Conservation (phyloP, 2,888 invertebrate genomes). For the Ectropis crepuscularia region DNA sequence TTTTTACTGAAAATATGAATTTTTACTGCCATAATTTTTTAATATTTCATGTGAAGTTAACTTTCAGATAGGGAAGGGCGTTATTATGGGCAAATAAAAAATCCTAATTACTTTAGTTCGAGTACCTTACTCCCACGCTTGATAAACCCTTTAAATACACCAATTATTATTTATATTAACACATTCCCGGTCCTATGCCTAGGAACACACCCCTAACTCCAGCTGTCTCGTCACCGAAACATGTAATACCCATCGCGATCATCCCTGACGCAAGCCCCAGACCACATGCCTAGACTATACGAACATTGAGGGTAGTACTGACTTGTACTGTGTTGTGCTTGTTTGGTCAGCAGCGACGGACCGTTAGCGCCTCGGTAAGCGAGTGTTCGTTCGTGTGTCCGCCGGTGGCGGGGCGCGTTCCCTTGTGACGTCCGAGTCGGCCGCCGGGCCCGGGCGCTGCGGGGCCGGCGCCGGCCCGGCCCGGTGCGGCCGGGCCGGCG, state of each 20-base stretch:
- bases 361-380: slow-evolving; percentile 84
- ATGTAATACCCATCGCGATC: slow-evolving; percentile 50
- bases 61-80: slow-evolving; percentile 21
- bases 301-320: slow-evolving; percentile 79
- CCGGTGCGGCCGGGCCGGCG: slow-evolving; percentile 42
- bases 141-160: slow-evolving; percentile 37
- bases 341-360: slow-evolving; percentile 84
- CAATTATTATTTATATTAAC: slow-evolving; percentile 41
- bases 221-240: slow-evolving; percentile 51
- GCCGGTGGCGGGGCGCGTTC: slow-evolving; percentile 58
- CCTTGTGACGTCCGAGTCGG: slow-evolving; percentile 80
- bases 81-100: slow-evolving; percentile 3
- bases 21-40: not conserved
- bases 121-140: slow-evolving; percentile 23
- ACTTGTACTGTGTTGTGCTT: slow-evolving; percentile 82
- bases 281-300: slow-evolving; percentile 58
- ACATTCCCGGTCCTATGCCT: slow-evolving; percentile 45
- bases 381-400: slow-evolving; percentile 68
- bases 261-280: slow-evolving; percentile 56
- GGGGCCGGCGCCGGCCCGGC: slow-evolving; percentile 31
- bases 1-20: not conserved
- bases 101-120: slow-evolving; percentile 4
- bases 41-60: slow-evolving; percentile 13
- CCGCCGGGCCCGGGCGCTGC: slow-evolving; percentile 54
- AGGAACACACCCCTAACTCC: slow-evolving; percentile 49